Evolutionary conservation across 2,113 vertebrate species (phyloP).

Genomic region (Neolamprologus longior): DNA sequence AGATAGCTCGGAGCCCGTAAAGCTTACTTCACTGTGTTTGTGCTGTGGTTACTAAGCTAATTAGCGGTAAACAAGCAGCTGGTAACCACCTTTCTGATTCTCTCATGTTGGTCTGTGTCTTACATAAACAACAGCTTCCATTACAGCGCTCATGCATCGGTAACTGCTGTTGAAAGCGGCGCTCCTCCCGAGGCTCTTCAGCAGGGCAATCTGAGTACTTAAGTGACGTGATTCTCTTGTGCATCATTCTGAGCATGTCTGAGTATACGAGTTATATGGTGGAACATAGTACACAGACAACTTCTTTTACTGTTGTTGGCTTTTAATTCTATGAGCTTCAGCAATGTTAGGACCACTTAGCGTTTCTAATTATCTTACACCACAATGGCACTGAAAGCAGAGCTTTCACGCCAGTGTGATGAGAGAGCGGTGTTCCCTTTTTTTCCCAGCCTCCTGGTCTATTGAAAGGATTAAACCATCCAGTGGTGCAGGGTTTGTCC

Average conservation of each 20-base stretch:
- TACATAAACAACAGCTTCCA: background rate
- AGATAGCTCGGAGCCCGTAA: background rate
- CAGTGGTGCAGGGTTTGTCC: background rate
- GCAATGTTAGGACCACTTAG: background rate
- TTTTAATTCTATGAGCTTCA: background rate
- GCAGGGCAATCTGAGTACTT: background rate
- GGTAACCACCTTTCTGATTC: background rate
- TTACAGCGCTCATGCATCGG: background rate
- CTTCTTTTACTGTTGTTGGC: background rate
- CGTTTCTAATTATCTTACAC: background rate
- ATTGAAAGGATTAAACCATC: background rate
- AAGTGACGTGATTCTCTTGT: background rate
- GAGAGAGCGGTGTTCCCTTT: background rate
- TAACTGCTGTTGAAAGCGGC: background rate
- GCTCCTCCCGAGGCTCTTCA: background rate
- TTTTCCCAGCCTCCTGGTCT: background rate
- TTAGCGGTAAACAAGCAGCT: conserved; percentile 39
- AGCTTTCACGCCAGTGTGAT: background rate
- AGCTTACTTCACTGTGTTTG: background rate
- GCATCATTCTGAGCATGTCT: background rate
- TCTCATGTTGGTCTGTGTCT: background rate
- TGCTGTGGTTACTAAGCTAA: conserved; percentile 25
- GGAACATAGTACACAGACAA: background rate
- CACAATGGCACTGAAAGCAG: background rate
- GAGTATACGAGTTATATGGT: background rate